Percentiles rank a stretch among this genome's conserved stretches.
Evolutionary conservation across 2,888 invertebrate genomes (phyloP).

Genomic region (Folsomia manolachei): DNA sequence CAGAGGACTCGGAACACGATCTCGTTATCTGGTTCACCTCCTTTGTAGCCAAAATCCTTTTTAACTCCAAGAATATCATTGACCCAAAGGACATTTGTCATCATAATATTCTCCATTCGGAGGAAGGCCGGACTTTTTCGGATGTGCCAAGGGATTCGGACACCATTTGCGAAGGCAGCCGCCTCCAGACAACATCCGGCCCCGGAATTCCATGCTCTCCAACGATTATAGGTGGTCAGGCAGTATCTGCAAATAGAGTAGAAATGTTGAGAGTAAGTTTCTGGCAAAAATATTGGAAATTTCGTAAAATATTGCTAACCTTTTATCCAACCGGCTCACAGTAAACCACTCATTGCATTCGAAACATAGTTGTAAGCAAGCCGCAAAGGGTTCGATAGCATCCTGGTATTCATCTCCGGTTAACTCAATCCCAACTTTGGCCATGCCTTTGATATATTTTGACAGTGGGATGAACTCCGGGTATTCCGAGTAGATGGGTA

Average conservation of each 20-base stretch:
- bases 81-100: not conserved
- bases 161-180: not conserved
- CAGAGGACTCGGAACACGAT: not conserved
- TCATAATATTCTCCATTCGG: not conserved
- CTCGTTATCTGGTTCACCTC: not conserved
- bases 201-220: not conserved
- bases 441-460: not conserved
- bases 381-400: not conserved
- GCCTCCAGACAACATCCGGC: not conserved
- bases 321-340: not conserved
- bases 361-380: not conserved
- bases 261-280: no score
- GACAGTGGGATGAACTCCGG: not conserved
- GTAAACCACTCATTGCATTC: not conserved
- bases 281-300: no score
- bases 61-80: not conserved
- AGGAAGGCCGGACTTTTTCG: not conserved
- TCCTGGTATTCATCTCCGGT: not conserved
- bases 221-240: not conserved
- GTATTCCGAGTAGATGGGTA: not conserved
- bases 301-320: not conserved
- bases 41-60: not conserved
- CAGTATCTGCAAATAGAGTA: not conserved
- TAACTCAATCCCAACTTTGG: not conserved
- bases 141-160: not conserved